Conservation (phyloP, 2,888 invertebrate species). For the Diloba caeruleocephala region DNA sequence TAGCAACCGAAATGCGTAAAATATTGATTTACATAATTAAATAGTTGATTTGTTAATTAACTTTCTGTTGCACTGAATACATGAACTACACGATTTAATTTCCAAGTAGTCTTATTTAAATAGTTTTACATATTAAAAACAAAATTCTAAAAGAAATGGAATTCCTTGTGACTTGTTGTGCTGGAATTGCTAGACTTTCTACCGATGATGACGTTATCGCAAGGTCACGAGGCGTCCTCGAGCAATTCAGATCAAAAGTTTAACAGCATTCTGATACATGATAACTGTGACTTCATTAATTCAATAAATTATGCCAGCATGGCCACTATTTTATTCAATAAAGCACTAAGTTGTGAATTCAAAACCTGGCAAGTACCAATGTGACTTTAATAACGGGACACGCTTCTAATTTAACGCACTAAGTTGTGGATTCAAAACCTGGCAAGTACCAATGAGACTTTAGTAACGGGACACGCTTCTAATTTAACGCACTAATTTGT, state of each 20-base stretch:
- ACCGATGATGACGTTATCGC: conserved; percentile 49
- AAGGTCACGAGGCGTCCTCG: conserved; percentile 53
- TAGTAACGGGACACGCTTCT: too few relatives aligned
- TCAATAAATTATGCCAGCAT: conserved; percentile 6
- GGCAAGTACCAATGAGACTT: too few relatives aligned
- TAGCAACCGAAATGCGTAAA: conserved; percentile 21
- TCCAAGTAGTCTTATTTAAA: too few relatives aligned
- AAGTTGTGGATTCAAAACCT: too few relatives aligned
- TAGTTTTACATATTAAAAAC: conserved; percentile 14
- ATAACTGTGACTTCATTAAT: conserved; percentile 32
- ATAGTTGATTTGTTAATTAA: conserved; percentile 30
- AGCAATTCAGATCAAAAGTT: conserved; percentile 39
- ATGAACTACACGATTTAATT: too few relatives aligned
- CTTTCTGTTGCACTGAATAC: conserved; percentile 19
- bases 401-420: too few relatives aligned
- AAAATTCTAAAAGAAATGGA: too few relatives aligned
- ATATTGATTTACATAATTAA: conserved; percentile 41
- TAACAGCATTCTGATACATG: conserved; percentile 27
- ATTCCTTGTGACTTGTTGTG: conserved; percentile 16
- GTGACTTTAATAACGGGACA: too few relatives aligned
- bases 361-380: too few relatives aligned
- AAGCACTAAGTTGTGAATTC: too few relatives aligned
- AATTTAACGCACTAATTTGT: too few relatives aligned
- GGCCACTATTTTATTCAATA: too few relatives aligned
- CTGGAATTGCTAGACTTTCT: conserved; percentile 47